Conservation (phyloP, 2,797 vertebrate species). For the Hirundo rustica region DNA sequence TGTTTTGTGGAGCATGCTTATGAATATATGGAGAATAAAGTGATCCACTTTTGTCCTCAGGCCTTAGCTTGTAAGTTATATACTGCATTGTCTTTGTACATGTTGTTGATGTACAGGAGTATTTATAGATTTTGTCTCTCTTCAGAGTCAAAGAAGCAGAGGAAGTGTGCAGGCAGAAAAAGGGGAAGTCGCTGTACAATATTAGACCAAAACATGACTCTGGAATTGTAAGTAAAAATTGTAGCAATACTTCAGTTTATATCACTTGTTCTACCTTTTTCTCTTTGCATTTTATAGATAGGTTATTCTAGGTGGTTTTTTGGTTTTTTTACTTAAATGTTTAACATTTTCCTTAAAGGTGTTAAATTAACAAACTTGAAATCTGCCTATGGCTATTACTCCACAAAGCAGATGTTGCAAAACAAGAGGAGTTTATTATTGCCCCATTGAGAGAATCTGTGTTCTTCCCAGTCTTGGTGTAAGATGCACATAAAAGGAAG, state of each 20-base stretch:
- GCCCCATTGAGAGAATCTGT: not conserved
- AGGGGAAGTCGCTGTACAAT: slow-evolving; percentile 91
- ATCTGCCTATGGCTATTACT: not conserved
- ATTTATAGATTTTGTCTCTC: slow-evolving; percentile 13
- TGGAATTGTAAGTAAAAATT: slow-evolving; percentile 87
- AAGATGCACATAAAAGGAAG: not conserved
- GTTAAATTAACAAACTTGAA: not conserved
- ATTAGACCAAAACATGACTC: slow-evolving; percentile 94
- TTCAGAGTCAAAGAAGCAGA: slow-evolving; percentile 91
- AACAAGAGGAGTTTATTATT: not conserved
- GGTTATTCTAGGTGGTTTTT: not conserved
- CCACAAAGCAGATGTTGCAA: not conserved
- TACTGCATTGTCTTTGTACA: not conserved
- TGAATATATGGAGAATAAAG: not conserved
- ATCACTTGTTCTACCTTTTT: not conserved
- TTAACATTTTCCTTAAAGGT: not conserved
- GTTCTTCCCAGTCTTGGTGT: not conserved
- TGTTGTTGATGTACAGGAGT: not conserved
- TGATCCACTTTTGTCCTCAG: not conserved
- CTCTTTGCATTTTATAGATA: not conserved
- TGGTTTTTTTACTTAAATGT: rapidly evolving
- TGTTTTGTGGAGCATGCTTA: not conserved
- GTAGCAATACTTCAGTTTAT: not conserved
- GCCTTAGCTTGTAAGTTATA: not conserved
- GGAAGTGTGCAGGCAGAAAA: slow-evolving; percentile 90